Base-by-base conservation (phyloP, 2,888 invertebrate species). In the Thymelicus sylvestris region DNA sequence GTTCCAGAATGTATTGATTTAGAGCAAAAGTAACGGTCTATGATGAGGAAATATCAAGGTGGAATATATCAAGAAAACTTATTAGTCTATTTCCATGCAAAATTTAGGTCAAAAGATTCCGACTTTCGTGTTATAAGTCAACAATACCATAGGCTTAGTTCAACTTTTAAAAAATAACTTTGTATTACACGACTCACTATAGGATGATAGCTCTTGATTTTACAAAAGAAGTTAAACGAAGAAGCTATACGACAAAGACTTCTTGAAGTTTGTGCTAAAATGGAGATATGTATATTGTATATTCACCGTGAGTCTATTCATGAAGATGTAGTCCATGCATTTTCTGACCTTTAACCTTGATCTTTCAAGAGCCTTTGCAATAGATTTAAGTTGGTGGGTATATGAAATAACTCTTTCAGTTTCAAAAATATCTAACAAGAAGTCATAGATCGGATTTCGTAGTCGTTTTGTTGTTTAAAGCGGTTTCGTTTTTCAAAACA, bases 1-100 rank as follows among this genome's bases (percentile, higher is more conserved):
- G 57, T 47, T 63, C 55, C n/a, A 68, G 55, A 57, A 50, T 41
- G 6, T 69, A 68, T 68, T 71, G 67, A 73, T 85, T 85, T 88
- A 66, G 6, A 61, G 13, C 13, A 24, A 63, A 47, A 8, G 10
- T 66, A 55, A 65, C 41, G 13, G 55, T 7, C 15, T 2, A 8
- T 55, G 31, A 44, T 44, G 12, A 44, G 12, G 6, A n/a, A 39
- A 24, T 66, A 44, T 44, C 44, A 44, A 4, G 44, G 44, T 44
- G 8, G 44, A 44, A 44, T 44, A 12, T 44, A 44, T 44, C 12
- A 12, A 44, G 44, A 44, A 12, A 8, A 44, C 12, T 44, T 44
- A 60, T 8, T 38, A 38, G 12, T 48, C 50, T 52, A 60, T 52
- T 50, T 39, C 38, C 10, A 50, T n/a, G 59, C 55, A 57, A 19